Base-by-base conservation (phyloP, 2,113 vertebrate genomes). In the Colistium nudipinnis region DNA sequence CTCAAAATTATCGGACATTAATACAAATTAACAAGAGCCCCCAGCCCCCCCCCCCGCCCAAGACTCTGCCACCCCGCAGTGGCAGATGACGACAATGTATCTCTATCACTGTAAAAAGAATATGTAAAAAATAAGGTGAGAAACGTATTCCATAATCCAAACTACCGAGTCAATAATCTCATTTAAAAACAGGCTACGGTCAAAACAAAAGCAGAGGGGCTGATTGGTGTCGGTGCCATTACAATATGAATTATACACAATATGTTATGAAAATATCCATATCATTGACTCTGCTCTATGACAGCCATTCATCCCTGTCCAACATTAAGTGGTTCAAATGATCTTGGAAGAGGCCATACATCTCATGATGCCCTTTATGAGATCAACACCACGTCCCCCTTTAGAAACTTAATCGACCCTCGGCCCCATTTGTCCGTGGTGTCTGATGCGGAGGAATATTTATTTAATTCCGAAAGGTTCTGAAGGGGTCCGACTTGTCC, bases 1-100 rank as follows among this genome's bases (percentile, higher is more conserved):
- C 73, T 84, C 81, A 74, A 90, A 93, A 92, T 92, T 83, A 90
- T 89, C 83, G 89, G 90, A 89, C 89, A 90, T 92, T 91, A 92
- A 91, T 90, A 91, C 85, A 91, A 92, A 92, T 92, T 89, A 93
- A 91, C 88, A 90, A 76, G 73, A 79, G 78, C 82, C 60, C 44
- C n/a, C n/a, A n/a, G n/a, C n/a, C n/a, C n/a, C n/a, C n/a, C n/a
- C n/a, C n/a, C n/a, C 62, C 17, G 19, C 74, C 62, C 83, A 83
- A 84, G 80, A 62, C 67, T 20, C 47, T 61, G 48, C 82, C 69
- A 69, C 67, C 64, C 64, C 49, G 81, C 74, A 67, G 80, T 61
- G 75, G 69, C 62, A 67, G 74, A 80, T 54, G 36, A 69, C 56
- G 70, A 70, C 80, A 87, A 56, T 33, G 43, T 72, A 72, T 86